These are phyloP conservation scores for human DNA, from an alignment of 2,113 vertebrate genomes.

Conservation along the genomic window DNA sequence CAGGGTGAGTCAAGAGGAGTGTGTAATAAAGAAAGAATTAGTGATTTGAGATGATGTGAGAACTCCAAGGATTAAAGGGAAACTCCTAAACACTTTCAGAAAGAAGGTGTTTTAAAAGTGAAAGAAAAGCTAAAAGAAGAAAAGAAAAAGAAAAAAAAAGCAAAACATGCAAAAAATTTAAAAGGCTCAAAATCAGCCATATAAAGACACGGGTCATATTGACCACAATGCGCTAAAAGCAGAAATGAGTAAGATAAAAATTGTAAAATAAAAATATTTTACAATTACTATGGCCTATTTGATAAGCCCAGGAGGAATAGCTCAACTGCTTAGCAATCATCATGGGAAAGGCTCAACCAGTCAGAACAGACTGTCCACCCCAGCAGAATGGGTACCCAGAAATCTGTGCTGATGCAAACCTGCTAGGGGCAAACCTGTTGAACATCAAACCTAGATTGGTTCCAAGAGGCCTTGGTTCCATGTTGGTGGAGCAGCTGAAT, in stretches of 20 bases:
- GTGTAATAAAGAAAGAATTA: neutral
- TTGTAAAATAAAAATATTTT: neutral
- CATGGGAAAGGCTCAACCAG: neutral
- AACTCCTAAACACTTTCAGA: neutral
- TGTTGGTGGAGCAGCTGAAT: neutral
- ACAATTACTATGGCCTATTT: neutral
- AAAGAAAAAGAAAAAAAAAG: neutral
- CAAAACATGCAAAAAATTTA: neutral
- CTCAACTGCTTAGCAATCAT: neutral
- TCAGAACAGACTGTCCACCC: neutral
- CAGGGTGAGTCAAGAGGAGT: neutral
- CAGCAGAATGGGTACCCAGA: neutral
- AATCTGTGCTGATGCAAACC: neutral
- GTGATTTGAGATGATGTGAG: neutral
- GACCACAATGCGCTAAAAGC: neutral
- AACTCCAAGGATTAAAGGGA: neutral
- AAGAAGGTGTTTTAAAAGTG: neutral
- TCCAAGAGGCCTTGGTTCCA: neutral
- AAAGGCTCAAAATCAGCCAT: neutral
- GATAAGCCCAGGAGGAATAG: neutral
- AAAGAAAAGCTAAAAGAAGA: neutral
- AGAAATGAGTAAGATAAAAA: neutral
- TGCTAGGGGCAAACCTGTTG: neutral
- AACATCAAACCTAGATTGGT: neutral
- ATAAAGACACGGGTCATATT: neutral